Percentiles rank a stretch among this genome's conserved stretches.
Evolutionary conservation across 2,888 invertebrate genomes (phyloP).

Genomic region (Chrysodeixis includens): DNA sequence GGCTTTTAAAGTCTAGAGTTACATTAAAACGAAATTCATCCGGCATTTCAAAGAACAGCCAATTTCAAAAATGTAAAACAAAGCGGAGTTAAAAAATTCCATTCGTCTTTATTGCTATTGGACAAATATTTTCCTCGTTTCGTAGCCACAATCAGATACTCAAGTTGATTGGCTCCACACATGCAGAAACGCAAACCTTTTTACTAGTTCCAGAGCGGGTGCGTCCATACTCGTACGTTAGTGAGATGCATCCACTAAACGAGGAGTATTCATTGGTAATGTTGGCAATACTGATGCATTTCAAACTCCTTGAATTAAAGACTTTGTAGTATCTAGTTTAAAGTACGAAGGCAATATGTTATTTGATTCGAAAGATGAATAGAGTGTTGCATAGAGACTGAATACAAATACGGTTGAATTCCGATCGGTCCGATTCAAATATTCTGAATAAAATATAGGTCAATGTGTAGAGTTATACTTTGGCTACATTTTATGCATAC

Average conservation of each 20-base stretch:
- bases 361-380: not conserved
- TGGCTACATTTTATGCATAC: not conserved
- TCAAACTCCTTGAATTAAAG: slow-evolving; percentile 18
- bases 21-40: not conserved
- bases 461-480: not conserved
- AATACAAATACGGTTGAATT: slow-evolving; percentile 1
- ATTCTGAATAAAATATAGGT: slow-evolving; percentile 4
- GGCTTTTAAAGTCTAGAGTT: not conserved
- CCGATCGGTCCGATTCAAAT: not conserved
- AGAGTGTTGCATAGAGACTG: not conserved
- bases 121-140: slow-evolving; percentile 19
- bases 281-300: slow-evolving; percentile 46
- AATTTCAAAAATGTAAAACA: not conserved
- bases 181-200: slow-evolving; percentile 57
- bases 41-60: not conserved
- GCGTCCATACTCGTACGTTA: slow-evolving; percentile 35
- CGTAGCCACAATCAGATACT: slow-evolving; percentile 48
- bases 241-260: slow-evolving; percentile 30
- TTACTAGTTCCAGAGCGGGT: slow-evolving; percentile 47
- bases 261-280: slow-evolving; percentile 32
- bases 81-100: not conserved
- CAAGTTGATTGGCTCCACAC: slow-evolving; percentile 53
- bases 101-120: slow-evolving; percentile 6
- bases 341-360: slow-evolving; percentile 4
- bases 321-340: slow-evolving; percentile 19